Percentiles rank a stretch among this genome's conserved stretches.
Conservation (phyloP, 2,113 vertebrate species). For the western clawed frog (Xenopus tropicalis) region UCB_Xtro_10.0 CM004448.2:30116001-30116500, state of each 20-base stretch:
- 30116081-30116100: conserved; percentile 20
- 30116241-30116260: not conserved
- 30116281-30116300: not conserved
- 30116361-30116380: no score
- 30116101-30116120: conserved; percentile 12
- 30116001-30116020: no score
- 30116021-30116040: not conserved
- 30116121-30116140: conserved; percentile 19
- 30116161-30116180: conserved; percentile 23
- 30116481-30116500: no score
- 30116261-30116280: conserved; percentile 9
- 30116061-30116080: conserved; percentile 29
- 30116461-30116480: no score
- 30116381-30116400: no score
- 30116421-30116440: no score
- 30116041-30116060: conserved; percentile 44
- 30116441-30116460: no score
- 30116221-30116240: conserved; percentile 32
- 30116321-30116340: not conserved
- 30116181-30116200: conserved; percentile 17
- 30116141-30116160: conserved; percentile 28
- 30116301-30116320: not conserved
- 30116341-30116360: not conserved
- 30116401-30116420: no score
- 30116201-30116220: conserved; percentile 11